Evolutionary conservation across 2,888 invertebrate species (phyloP), one percentile per base, ranked within the genome.

Genomic region (Biston betularia): DNA sequence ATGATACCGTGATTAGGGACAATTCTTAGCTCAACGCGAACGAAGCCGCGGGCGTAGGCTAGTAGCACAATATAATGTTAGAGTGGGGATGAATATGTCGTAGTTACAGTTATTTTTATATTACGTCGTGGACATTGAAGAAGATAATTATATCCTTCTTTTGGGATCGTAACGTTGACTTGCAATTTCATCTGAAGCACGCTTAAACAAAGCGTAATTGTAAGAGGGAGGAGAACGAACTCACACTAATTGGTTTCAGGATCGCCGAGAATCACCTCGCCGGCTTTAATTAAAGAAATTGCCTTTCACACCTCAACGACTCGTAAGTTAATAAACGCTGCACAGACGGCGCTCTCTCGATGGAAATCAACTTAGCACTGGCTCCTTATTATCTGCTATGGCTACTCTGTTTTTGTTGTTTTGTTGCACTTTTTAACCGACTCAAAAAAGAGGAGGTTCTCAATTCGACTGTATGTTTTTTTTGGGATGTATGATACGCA

Each of bases 231-330:
- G 45, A 14, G 14, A 61, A 57, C 45, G 57, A 52, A 57, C 53
- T 42, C 52, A 5, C 9, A 33, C 24, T 66, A 62, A 67, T 67
- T 63, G 67, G 54, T 62, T 63, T 67, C 54, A 62, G 56, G 53
- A 58, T 58, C 53, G 33, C 46, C 42, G 48, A 59, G 48, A 57
- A 66, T 62, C 61, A 65, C 59, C 55, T 35, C 40, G 35, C 58
- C 53, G 35, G 48, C 57, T 62, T 66, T 66, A 66, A 67, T 67
- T 54, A 54, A 42, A 50, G 67, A 63, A 67, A 67, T 67, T 63
- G 49, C 66, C 62, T 62, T 61, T 63, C 49, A 63, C 63, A 63
- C 63, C 42, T 63, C 55, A 63, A 63, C 63, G 46, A 42, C 15
- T 35, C 58, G 58, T 49, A 53, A 60, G 53, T 53, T 61, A 62